Conservation (phyloP, 2,888 invertebrate species). For the Drosophila anceps region DNA sequence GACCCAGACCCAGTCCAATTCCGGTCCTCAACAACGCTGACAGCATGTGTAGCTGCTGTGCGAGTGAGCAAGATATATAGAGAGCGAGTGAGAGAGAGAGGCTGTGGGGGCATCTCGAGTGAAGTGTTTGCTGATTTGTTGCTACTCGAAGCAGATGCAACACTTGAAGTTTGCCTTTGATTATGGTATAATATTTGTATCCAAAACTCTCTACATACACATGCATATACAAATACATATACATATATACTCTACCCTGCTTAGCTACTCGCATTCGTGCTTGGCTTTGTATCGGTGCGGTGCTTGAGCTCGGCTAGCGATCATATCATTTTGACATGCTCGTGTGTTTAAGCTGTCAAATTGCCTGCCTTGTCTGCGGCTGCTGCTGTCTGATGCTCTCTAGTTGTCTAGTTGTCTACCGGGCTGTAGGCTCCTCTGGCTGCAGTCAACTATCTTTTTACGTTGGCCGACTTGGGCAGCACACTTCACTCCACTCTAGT, state of each 20-base stretch:
- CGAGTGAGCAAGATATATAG: constrained; percentile 1
- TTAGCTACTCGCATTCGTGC: constrained; percentile 18
- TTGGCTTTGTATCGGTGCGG: constrained; percentile 41
- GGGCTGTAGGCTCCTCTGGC: constrained; percentile 18
- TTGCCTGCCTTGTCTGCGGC: constrained; percentile 73
- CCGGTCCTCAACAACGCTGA: constrained; percentile 57
- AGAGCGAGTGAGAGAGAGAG: not conserved
- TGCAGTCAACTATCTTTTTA: constrained; percentile 61
- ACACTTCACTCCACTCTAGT: constrained; percentile 10
- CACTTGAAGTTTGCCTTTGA: constrained; percentile 63
- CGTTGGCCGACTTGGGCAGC: constrained; percentile 47
- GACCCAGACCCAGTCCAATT: constrained; percentile 32
- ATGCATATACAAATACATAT: not conserved
- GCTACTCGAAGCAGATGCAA: constrained; percentile 70
- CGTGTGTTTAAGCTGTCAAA: constrained; percentile 82
- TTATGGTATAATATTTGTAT: constrained; percentile 58
- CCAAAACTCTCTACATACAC: constrained; percentile 7
- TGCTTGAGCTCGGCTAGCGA: constrained; percentile 78
- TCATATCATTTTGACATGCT: constrained; percentile 80
- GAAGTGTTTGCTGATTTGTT: constrained; percentile 45
- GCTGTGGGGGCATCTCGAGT: constrained; percentile 7
- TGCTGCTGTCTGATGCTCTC: constrained; percentile 44
- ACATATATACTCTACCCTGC: not conserved
- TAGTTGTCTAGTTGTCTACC: constrained; percentile 5
- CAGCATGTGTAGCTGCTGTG: constrained; percentile 43